A percentile compares a stretch with the other conserved stretches of the same genome.
phyloP scores from a whole-genome alignment of 2,888 invertebrate species.

The Balanococcus diminutus region DNA sequence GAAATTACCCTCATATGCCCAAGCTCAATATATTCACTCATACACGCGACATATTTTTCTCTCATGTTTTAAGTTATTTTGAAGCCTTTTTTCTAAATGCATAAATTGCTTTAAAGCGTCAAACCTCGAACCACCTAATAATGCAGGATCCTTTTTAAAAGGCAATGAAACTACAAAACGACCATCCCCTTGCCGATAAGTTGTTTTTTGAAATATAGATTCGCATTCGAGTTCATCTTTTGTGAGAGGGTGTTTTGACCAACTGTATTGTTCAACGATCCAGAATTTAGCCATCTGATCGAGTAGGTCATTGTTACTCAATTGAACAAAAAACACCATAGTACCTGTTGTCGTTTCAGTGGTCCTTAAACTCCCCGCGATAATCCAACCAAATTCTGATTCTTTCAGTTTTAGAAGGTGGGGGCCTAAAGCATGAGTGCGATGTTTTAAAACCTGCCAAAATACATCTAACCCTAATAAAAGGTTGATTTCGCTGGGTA shows the following conservation, averaged over 20 bases:
- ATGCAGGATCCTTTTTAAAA: background rate
- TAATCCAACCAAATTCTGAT: too few relatives aligned
- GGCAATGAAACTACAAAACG: background rate
- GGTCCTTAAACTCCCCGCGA: too few relatives aligned
- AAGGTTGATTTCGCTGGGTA: too few relatives aligned
- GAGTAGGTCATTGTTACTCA: too few relatives aligned
- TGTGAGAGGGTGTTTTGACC: too few relatives aligned
- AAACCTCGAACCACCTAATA: background rate
- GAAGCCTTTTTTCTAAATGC: background rate
- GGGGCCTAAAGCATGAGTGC: too few relatives aligned
- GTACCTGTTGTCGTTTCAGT: too few relatives aligned
- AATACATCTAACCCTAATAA: too few relatives aligned
- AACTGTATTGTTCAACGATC: background rate
- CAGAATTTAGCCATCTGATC: too few relatives aligned
- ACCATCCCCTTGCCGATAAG: background rate
- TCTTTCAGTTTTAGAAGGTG: too few relatives aligned
- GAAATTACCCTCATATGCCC: background rate
- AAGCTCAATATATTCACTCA: background rate
- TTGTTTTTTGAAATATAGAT: background rate
- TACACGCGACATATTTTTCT: background rate
- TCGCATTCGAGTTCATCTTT: background rate
- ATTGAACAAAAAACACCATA: too few relatives aligned
- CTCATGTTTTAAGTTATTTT: background rate
- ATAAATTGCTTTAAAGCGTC: conserved; percentile 25
- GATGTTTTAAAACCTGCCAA: too few relatives aligned